Evolutionary conservation across 2,888 invertebrate species (phyloP), one percentile per base, ranked within the genome.

Genomic region (Colostygia pectinataria): DNA sequence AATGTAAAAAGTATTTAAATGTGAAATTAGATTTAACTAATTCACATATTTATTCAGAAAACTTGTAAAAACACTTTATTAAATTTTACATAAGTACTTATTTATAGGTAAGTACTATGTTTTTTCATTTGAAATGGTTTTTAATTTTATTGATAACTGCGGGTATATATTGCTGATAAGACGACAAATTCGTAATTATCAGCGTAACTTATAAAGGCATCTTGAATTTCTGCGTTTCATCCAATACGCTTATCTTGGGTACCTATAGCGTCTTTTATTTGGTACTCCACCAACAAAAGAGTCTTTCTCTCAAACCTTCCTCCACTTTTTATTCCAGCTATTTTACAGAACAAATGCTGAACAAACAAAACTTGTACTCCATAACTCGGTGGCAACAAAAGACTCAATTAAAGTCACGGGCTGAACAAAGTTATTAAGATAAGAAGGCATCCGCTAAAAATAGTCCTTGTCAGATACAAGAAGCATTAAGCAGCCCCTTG

Each of bases 371-470:
- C 45, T 42, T 55, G 49, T 37, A 55, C 49, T 58, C 48, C 51
- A 42, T 48, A 54, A 54, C 59, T 52, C 39, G 41, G 39, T 38
- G 53, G 47, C 49, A 58, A 67, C 66, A 71, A 66, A 65, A 60
- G 65, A 61, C 64, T 59, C 66, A 71, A 75, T 76, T 75, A 74
- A 70, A 74, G 68, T 67, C 70, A 62, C 56, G 61, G 63, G 59
- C 66, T 68, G 64, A 76, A 66, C 69, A 68, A 69, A 71, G 63
- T 66, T 71, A 70, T 74, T 68, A 68, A 75, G 77, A 79, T 77
- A 77, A 75, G 73, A 50, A 57, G 57, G 63, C 60, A 60, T 62
- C 55, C 53, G 64, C 67, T 76, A 72, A 74, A 75, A 80, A 75
- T 74, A 70, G 64, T 68, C 64, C 48, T 55, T 58, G 50, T 59